Evolutionary conservation across 2,888 invertebrate species (phyloP).

Genomic region (Diploptera punctata): DNA sequence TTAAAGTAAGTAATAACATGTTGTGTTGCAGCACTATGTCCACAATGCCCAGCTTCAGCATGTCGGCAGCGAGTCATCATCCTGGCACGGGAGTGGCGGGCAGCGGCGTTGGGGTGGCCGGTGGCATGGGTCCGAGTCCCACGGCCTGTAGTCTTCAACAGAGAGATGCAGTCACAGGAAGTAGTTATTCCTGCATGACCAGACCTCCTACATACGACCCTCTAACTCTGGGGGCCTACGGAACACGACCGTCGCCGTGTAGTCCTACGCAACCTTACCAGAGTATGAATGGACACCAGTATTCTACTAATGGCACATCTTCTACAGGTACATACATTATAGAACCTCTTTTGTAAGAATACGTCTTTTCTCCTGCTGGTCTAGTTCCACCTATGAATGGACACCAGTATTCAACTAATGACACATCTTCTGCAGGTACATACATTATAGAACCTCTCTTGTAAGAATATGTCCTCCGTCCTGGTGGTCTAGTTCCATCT

Average conservation of each 20-base stretch:
- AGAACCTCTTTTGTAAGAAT: too few relatives aligned
- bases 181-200: conserved; percentile 61
- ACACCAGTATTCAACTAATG: conserved; percentile 59
- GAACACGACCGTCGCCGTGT: conserved; percentile 57
- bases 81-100: conserved; percentile 53
- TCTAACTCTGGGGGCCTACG: conserved; percentile 57
- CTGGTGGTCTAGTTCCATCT: background rate
- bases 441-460: too few relatives aligned
- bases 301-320: conserved; percentile 60
- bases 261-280: conserved; percentile 74
- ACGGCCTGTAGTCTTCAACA: conserved; percentile 48
- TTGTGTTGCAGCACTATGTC: conserved; percentile 59
- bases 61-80: conserved; percentile 49
- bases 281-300: conserved; percentile 57
- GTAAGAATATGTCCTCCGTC: background rate
- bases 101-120: conserved; percentile 49
- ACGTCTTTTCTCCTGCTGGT: background rate
- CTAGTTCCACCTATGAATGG: conserved; percentile 48
- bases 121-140: conserved; percentile 58
- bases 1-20: too few relatives aligned
- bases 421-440: conserved; percentile 62
- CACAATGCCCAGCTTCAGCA: conserved; percentile 62
- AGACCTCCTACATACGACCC: conserved; percentile 59
- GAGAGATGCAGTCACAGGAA: conserved; percentile 53
- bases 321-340: conserved; percentile 60